Conservation (phyloP, 2,888 invertebrate species). For the Acrobasis repandana region DNA sequence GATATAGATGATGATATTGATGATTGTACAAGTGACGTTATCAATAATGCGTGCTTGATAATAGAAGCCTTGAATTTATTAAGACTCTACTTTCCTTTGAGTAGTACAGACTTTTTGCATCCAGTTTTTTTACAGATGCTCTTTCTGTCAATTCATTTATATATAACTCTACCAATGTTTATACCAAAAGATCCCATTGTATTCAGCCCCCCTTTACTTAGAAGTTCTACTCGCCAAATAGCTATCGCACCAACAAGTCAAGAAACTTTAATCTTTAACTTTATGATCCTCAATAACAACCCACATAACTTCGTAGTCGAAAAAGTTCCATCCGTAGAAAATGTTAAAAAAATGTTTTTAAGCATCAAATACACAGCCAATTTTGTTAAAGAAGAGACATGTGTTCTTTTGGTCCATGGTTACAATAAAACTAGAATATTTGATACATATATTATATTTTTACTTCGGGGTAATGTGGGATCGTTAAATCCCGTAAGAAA, state of each 20-base stretch:
- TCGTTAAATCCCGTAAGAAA: constrained; percentile 59
- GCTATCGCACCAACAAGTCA: constrained; percentile 65
- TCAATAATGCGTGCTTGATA: constrained; percentile 83
- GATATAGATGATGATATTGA: constrained; percentile 64
- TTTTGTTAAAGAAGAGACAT: constrained; percentile 57
- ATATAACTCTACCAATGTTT: constrained; percentile 79
- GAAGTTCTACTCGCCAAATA: constrained; percentile 62
- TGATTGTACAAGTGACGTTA: constrained; percentile 52
- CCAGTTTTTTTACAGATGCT: constrained; percentile 83
- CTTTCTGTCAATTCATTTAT: constrained; percentile 81
- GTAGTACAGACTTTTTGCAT: constrained; percentile 74
- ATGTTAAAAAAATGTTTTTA: constrained; percentile 63
- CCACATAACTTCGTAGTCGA: constrained; percentile 65
- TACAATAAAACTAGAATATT: constrained; percentile 75
- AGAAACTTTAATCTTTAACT: constrained; percentile 63
- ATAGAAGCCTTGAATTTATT: constrained; percentile 80
- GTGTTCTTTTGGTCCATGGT: constrained; percentile 66
- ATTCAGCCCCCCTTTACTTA: constrained; percentile 73
- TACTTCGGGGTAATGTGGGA: constrained; percentile 58
- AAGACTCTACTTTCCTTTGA: constrained; percentile 79
- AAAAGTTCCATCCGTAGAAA: constrained; percentile 57
- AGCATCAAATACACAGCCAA: constrained; percentile 67
- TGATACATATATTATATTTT: constrained; percentile 68
- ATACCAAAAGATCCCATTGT: constrained; percentile 65
- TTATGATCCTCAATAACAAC: constrained; percentile 57